Conservation (phyloP, 2,888 invertebrate species). For the Biston stratarius region DNA sequence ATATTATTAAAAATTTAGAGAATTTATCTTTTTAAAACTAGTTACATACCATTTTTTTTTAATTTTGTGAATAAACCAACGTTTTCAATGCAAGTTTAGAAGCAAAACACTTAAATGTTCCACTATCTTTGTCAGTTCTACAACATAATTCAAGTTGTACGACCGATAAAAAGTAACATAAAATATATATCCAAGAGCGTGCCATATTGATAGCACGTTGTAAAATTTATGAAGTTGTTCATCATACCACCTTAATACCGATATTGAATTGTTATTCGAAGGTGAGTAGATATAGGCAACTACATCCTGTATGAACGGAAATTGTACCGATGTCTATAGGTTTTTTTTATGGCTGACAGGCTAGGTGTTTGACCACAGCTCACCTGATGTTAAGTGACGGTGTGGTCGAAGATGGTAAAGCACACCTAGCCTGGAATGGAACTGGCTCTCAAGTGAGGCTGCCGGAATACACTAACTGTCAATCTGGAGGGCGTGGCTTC, state of each 20-base stretch:
- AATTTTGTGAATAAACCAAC: no score
- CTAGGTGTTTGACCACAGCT: no score
- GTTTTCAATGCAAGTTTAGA: not conserved
- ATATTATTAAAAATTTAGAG: no score
- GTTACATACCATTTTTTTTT: no score
- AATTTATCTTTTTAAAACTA: no score
- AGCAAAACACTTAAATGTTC: conserved; percentile 7
- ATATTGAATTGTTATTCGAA: conserved; percentile 50
- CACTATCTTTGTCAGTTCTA: conserved; percentile 22
- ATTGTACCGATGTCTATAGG: not conserved
- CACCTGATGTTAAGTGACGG: no score
- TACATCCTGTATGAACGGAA: not conserved
- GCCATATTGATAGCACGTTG: conserved; percentile 73
- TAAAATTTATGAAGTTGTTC: conserved; percentile 78
- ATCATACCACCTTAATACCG: conserved; percentile 62
- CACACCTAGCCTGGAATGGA: no score
- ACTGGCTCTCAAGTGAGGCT: no score
- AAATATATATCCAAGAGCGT: conserved; percentile 67
- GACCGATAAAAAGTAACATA: conserved; percentile 65
- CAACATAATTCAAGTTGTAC: conserved; percentile 49
- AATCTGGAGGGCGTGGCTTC: no score
- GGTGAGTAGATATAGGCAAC: not conserved
- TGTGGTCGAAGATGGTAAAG: no score
- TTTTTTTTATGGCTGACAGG: no score
- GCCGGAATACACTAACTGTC: no score